phyloP scores from a whole-genome alignment of 2,113 vertebrate genomes.

The Odocoileus virginianus region DNA sequence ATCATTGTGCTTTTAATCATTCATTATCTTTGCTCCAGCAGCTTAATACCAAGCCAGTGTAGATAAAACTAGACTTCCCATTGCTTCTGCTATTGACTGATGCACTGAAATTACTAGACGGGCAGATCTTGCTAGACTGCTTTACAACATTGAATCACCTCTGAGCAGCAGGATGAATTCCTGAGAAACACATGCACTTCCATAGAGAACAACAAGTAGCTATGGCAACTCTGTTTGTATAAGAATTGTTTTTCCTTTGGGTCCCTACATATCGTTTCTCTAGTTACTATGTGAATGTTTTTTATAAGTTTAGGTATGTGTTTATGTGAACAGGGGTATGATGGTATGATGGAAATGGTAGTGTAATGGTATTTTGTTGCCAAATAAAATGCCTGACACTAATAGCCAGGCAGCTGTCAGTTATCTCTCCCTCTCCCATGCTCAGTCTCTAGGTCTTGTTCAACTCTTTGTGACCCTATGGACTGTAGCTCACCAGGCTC shows the following conservation, averaged over 20 bases:
- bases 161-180: neutral
- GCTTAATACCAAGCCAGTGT: neutral
- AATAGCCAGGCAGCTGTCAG: neutral
- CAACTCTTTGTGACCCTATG: neutral
- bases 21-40: neutral
- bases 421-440: neutral
- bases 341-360: neutral
- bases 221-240: neutral
- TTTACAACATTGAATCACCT: neutral
- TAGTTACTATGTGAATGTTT: neutral
- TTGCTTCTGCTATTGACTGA: neutral
- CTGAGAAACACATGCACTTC: neutral
- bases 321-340: neutral
- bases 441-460: neutral
- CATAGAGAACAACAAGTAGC: neutral
- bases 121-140: neutral
- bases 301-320: neutral
- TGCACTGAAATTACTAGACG: neutral
- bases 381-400: neutral
- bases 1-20: neutral
- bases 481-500: neutral
- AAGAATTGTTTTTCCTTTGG: neutral
- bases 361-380: neutral
- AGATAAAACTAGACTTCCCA: neutral
- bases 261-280: neutral